Base-by-base conservation (phyloP, 2,113 vertebrate species). In the Rhizomys pruinosus region DNA sequence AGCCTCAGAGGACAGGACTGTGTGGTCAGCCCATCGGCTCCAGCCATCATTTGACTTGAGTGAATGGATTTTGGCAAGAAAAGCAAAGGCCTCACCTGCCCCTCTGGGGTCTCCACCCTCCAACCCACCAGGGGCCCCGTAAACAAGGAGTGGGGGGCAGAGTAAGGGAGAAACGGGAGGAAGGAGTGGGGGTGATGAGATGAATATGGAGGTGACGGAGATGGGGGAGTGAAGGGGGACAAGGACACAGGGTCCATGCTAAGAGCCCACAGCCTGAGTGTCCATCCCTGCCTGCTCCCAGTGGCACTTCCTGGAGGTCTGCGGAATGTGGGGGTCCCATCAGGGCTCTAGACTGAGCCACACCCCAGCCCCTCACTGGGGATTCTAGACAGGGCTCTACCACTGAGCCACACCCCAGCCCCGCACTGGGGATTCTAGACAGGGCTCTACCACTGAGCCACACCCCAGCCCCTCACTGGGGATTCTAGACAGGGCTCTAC, bases 11-110 rank as follows among this genome's bases (percentile, higher is more conserved):
- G 17, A 9, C 19, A 16, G 78, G 69, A 29, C 22, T 13, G 44
- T 32, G 5, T 92, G 87, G 96, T 17, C 92, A 92, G 79, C 93
- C 94, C 96, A 95, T 96, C 93, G 84, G 93, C 96, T 97, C 96
- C 87, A 10, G 87, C 96, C 96, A 94, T 78, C 64, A 96, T 97
- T 97, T 96, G 96, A 97, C 96, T 91, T 96, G 94, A 89, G 73
- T 97, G 97, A 94, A 96, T 96, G 97, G 86, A 89, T 95, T 96
- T 94, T 89, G 96, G 96, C 92, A 92, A 94, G 82, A 93, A 73
- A 92, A 74, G 92, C 94, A 74, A 91, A 84, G 79, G 68, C 79
- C 87, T 68, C 84, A 20, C 72, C n/a, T 32, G 27, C 87, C 74
- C 87, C 57, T 6, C 52, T 61, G 32, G 59, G 13, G 3, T n/a